Base-by-base conservation (phyloP, 2,113 vertebrate species). In the Albula glossodonta region DNA sequence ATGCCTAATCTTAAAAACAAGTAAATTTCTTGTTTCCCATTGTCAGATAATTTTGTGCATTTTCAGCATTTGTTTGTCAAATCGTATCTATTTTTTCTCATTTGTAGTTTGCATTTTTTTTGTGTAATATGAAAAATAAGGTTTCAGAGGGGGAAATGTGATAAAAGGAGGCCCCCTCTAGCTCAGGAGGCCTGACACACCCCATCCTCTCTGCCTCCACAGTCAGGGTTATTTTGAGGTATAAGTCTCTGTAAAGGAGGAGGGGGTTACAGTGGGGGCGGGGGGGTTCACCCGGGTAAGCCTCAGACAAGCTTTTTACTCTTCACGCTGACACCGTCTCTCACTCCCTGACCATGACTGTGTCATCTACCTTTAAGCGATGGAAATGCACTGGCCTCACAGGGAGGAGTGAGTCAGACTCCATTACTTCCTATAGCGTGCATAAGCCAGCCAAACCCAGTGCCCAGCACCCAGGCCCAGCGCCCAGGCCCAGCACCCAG, bases 261-360 rank as follows among this genome's bases (percentile, higher is more conserved):
- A 84, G 51, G 51, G 83, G 66, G 11, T 19, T 84, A 10, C 12
- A 10, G 53, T n/a, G n/a, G n/a, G n/a, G n/a, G n/a, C n/a, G n/a
- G n/a, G n/a, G n/a, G n/a, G n/a, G n/a, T n/a, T 83, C 63, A 53
- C 52, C 11, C 8, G 49, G 49, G 60, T 70, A 70, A 19, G 8
- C 10, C 78, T 53, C 83, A 78, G 66, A 84, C 83, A 84, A 78
- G 70, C 83, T 86, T 86, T 78, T 82, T 50, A 4, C 49, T 7
- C 19, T 60, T 13, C 49, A 74, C 51, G 22, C 63, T 70, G 63
- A 25, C 22, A 9, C 31, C 19, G 53, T 52, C 7, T 77, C 80
- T 84, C 9, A 9, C 63, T 41, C 31, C 49, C 7, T 0, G 17
- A 6, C 25, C 41, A 41, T 77, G 70, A 52, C n/a, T 17, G 22